A percentile compares a stretch with the other conserved stretches of the same genome.
These are phyloP conservation scores for Isurus oxyrinchus DNA, from an alignment of 2,113 vertebrate species.

Conservation along the genomic window DNA sequence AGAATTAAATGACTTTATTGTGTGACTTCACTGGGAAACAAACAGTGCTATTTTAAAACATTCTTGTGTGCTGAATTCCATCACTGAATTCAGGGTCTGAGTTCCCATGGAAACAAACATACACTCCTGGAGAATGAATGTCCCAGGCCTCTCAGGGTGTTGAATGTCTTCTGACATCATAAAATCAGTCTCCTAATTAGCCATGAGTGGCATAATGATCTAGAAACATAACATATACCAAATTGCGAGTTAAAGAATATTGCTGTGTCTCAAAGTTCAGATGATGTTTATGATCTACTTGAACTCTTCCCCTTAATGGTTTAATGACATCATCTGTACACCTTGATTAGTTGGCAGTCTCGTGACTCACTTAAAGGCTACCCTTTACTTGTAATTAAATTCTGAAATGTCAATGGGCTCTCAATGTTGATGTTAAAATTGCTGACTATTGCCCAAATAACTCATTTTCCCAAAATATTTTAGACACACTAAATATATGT, in stretches of 20 bases:
- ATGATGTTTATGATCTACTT: slow-evolving; percentile 16
- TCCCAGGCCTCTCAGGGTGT: slow-evolving; percentile 21
- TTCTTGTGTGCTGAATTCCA: slow-evolving; percentile 25
- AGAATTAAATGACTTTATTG: not conserved
- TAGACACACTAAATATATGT: not conserved
- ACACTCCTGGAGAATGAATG: not conserved
- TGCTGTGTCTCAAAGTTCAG: slow-evolving; percentile 20
- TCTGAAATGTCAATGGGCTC: not conserved
- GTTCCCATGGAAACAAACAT: slow-evolving; percentile 34
- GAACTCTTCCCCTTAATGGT: slow-evolving; percentile 12
- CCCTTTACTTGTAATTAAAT: not conserved
- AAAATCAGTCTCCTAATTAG: slow-evolving; percentile 26
- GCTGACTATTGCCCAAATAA: not conserved
- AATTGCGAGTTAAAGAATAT: slow-evolving; percentile 21
- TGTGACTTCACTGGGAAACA: not conserved
- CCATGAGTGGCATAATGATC: slow-evolving; percentile 16
- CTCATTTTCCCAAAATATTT: not conserved
- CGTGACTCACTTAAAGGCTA: not conserved
- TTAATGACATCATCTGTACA: slow-evolving; percentile 9
- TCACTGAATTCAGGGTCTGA: not conserved
- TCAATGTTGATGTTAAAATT: not conserved
- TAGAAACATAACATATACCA: slow-evolving; percentile 18
- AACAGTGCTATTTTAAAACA: slow-evolving; percentile 19
- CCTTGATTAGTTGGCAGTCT: not conserved
- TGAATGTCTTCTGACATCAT: slow-evolving; percentile 36